Evolutionary conservation across 37 sponge, comb jelly and placozoan species (phyloP).

Genomic region (Mnemiopsis leidyi): DNA sequence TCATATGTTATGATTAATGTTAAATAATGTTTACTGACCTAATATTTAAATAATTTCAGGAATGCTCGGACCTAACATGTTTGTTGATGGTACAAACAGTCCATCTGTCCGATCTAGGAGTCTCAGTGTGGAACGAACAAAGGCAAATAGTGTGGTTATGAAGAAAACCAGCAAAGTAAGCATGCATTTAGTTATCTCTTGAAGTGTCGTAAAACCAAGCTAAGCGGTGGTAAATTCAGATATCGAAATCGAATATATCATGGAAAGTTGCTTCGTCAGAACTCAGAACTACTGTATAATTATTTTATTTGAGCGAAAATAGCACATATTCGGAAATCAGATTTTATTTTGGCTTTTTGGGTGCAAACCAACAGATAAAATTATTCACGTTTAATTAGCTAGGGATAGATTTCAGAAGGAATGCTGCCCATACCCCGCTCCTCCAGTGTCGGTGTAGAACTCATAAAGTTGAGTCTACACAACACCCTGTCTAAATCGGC

Average conservation of each 20-base stretch:
- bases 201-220: no score
- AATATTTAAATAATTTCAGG: neutral
- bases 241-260: no score
- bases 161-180: constrained; percentile 65
- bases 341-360: no score
- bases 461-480: neutral
- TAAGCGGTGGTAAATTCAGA: no score
- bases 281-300: no score
- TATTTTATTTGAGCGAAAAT: no score
- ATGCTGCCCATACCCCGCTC: neutral
- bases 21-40: no score
- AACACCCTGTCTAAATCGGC: neutral
- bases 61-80: constrained; percentile 7
- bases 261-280: no score
- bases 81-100: constrained; percentile 31
- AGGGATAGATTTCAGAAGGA: neutral
- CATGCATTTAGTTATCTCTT: no score
- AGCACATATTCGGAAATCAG: no score
- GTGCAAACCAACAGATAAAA: no score
- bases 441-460: neutral
- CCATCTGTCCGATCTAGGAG: constrained; percentile 41
- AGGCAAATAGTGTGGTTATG: constrained; percentile 63
- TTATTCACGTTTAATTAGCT: neutral
- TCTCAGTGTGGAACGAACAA: constrained; percentile 39
- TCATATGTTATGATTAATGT: no score